Percentiles rank a stretch among this genome's conserved stretches.
phyloP scores from a whole-genome alignment of 2,797 vertebrate species.

The Vireo griseus region DNA sequence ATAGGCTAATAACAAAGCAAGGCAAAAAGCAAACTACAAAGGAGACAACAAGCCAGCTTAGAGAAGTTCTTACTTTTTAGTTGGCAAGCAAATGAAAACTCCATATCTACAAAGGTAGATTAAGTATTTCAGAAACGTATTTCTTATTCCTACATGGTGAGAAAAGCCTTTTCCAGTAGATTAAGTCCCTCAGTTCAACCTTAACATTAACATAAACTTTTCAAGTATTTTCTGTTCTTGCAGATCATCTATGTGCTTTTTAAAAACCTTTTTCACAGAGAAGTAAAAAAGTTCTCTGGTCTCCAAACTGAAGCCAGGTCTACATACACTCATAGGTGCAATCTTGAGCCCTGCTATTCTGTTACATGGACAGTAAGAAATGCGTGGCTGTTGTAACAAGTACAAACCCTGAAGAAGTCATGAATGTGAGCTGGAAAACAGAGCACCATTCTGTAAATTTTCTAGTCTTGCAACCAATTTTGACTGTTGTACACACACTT shows the following conservation, averaged over 20 bases:
- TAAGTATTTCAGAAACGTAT: background rate
- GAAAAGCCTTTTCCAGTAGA: background rate
- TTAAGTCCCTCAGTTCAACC: background rate
- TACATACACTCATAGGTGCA: background rate
- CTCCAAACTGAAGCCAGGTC: background rate
- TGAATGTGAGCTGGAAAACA: background rate
- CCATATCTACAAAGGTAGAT: rapidly evolving
- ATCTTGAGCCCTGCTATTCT: background rate
- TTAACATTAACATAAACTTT: background rate
- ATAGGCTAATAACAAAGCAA: background rate
- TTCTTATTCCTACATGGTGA: background rate
- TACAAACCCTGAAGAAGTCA: background rate
- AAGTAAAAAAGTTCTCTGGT: background rate
- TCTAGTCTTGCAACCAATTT: background rate
- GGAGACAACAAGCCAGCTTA: background rate
- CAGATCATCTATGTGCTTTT: background rate
- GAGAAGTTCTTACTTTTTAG: background rate
- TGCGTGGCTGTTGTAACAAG: rapidly evolving
- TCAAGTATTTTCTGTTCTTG: background rate
- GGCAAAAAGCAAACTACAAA: background rate
- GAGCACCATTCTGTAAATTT: background rate
- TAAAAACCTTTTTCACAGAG: background rate
- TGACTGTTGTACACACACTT: background rate
- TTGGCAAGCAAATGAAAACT: background rate
- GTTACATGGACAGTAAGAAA: background rate